Conservation (phyloP, 35 echinoderm and acorn worm species). For the Strongylocentrotus purpuratus region DNA sequence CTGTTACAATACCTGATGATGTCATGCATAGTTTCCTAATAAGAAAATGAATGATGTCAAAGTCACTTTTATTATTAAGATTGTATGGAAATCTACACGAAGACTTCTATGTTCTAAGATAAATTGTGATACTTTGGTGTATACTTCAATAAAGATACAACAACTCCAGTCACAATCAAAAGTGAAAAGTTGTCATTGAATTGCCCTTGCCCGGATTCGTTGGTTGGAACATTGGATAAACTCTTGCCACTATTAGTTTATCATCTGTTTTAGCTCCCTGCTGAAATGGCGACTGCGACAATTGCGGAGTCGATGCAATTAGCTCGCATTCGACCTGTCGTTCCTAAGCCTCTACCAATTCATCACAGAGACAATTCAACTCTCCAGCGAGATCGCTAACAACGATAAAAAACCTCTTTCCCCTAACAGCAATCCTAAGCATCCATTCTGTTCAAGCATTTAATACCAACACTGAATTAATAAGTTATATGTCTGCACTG, state of each 20-base stretch:
- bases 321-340: slow-evolving; percentile 25
- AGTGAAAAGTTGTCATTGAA: neutral
- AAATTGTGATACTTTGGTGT: neutral
- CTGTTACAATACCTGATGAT: neutral
- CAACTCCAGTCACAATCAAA: neutral
- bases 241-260: neutral
- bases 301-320: slow-evolving; percentile 30
- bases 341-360: slow-evolving; percentile 22
- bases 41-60: neutral
- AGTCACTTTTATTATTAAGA: neutral
- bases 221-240: neutral
- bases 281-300: neutral
- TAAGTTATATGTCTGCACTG: neutral
- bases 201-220: neutral
- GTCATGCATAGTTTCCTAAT: neutral
- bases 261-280: neutral
- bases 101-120: neutral
- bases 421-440: neutral
- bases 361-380: slow-evolving; percentile 19
- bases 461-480: slow-evolving; percentile 19
- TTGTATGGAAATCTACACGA: neutral
- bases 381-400: neutral
- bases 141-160: neutral
- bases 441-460: neutral
- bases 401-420: neutral